Evolutionary conservation across 37 sponge, comb jelly and placozoan species (phyloP), one percentile per base, ranked within the genome.

Genomic region (Corticium candelabrum): DNA sequence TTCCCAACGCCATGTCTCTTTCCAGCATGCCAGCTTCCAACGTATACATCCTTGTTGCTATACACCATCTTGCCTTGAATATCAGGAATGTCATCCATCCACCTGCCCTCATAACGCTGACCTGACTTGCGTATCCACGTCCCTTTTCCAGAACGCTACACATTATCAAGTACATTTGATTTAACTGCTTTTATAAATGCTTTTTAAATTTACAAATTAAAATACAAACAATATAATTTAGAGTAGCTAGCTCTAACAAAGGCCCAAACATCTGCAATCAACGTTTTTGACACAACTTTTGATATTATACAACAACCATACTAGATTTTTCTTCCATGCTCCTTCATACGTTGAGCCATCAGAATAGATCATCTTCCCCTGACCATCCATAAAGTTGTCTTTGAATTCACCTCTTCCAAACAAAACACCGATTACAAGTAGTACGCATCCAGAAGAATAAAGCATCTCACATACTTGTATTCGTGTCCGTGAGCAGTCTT

Each of bases 71-170:
- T 84, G 37, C 96, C 96, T 34, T 82, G 31, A 4, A 90, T 89
- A 40, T 85, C 84, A 32, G 79, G 72, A 35, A 86, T 74, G 67
- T 89, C 92, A 0, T 74, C 75, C 30, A 81, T 79, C 96, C 96
- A 95, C 1, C 74, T 57, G 1, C 96, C 96, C 1, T 89, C 90
- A 56, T 93, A 93, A n/a, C 36, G 69, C 0, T 84, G 82, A 34
- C 78, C 76, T 34, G 40, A 27, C 40, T 29, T 76, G 7, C 70
- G 69, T 31, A 2, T 40, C 3, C 87, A 68, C 33, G 21, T 84
- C 0, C 96, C 96, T 34, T 81, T 50, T 30, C 96, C 96, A 62
- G 86, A 79, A 36, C 89, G 82, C 96, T 95, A 67, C 40, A 50
- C 62, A 50, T 21, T 27, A 50, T 50, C 21, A 50, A 50, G 21